phyloP scores from a whole-genome alignment of 2,797 vertebrate genomes.

The Decapterus maruadsi region DNA sequence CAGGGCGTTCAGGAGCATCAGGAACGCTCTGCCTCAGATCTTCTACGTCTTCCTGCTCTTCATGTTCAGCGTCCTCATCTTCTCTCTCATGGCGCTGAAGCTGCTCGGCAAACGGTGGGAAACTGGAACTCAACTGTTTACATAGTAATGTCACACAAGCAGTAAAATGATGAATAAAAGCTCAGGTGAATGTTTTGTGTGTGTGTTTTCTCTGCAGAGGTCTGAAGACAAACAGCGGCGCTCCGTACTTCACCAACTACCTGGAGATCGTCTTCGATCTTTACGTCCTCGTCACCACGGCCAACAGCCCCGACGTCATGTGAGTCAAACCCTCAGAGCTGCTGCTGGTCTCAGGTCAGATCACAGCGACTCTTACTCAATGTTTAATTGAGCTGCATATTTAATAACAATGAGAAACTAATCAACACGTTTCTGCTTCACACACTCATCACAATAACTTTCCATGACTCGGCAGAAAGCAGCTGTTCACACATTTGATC shows the following conservation, averaged over 20 bases:
- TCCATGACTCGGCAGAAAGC: too few species aligned
- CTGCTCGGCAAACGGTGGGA: slow-evolving; percentile 91
- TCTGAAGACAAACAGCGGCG: slow-evolving; percentile 86
- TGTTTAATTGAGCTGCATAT: too few species aligned
- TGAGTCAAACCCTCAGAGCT: slow-evolving; percentile 65
- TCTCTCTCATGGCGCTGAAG: slow-evolving; percentile 95
- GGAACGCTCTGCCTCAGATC: slow-evolving; percentile 93
- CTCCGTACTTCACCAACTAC: slow-evolving; percentile 91
- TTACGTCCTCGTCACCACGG: slow-evolving; percentile 94
- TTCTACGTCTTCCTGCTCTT: slow-evolving; percentile 93
- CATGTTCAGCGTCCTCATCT: slow-evolving; percentile 93
- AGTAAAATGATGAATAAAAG: too few species aligned
- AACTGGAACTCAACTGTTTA: too few species aligned
- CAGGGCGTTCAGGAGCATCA: slow-evolving; percentile 92
- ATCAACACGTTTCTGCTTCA: too few species aligned
- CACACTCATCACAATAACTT: too few species aligned
- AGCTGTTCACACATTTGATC: too few species aligned
- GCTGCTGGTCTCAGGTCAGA: too few species aligned
- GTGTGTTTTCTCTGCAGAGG: slow-evolving; percentile 75
- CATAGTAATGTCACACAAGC: too few species aligned
- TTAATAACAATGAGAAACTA: too few species aligned
- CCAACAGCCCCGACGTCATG: slow-evolving; percentile 96
- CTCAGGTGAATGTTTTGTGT: too few species aligned
- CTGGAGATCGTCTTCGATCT: slow-evolving; percentile 91
- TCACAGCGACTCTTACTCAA: too few species aligned